Evolutionary conservation across 1,140 invertebrate species (phyloP).

Genomic region (Orius insidiosus): DNA sequence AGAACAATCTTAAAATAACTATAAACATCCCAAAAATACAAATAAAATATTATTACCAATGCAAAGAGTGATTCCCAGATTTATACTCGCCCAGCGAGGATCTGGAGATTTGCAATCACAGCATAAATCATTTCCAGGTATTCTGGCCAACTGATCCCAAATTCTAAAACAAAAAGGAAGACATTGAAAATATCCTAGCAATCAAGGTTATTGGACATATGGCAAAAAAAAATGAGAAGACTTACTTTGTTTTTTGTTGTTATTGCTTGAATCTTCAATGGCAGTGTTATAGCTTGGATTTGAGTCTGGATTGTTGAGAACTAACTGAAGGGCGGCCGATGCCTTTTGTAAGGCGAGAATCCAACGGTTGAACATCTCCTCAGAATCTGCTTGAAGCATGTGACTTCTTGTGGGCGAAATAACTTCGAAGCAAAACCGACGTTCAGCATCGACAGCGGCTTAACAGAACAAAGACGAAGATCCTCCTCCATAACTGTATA

Average conservation of each 20-base stretch:
- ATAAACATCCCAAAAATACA: too few relatives aligned
- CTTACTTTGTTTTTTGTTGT: slow-evolving; percentile 13
- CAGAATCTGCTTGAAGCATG: slow-evolving; percentile 89
- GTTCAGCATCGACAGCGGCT: slow-evolving; percentile 71
- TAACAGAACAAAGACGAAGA: slow-evolving; percentile 80
- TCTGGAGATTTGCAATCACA: slow-evolving; percentile 75
- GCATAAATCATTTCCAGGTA: slow-evolving; percentile 76
- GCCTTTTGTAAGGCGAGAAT: slow-evolving; percentile 73
- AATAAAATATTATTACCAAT: slow-evolving; percentile 43
- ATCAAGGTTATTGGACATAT: too few relatives aligned
- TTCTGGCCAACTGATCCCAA: slow-evolving; percentile 65
- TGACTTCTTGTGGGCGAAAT: slow-evolving; percentile 91
- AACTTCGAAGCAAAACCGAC: slow-evolving; percentile 92
- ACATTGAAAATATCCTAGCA: too few relatives aligned
- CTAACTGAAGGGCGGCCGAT: slow-evolving; percentile 58
- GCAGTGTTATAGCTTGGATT: neutral
- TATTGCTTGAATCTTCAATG: slow-evolving; percentile 8
- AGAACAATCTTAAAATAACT: slow-evolving; percentile 55
- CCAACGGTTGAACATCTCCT: slow-evolving; percentile 77
- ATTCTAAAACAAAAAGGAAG: slow-evolving; percentile 37
- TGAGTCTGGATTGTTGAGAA: slow-evolving; percentile 7
- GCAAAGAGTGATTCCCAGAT: slow-evolving; percentile 89
- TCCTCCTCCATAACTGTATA: slow-evolving; percentile 93
- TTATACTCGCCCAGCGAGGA: slow-evolving; percentile 93
- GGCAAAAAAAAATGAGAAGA: too few relatives aligned